Evolutionary conservation across 2,888 invertebrate species (phyloP), one percentile per base, ranked within the genome.

Genomic region (Lepeophtheirus nordmannii): DNA sequence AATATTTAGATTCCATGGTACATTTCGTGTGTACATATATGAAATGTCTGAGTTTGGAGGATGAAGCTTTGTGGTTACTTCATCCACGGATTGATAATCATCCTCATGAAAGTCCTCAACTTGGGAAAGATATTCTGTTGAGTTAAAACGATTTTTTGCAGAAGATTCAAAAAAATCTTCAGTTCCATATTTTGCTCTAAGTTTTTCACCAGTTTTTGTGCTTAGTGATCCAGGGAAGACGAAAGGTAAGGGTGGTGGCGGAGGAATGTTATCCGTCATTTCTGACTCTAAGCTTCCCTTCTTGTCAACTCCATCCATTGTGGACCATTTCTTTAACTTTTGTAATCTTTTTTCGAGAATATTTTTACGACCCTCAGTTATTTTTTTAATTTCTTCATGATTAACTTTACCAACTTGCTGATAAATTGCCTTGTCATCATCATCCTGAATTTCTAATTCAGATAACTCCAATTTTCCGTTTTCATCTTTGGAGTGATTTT

Each of bases 1-100:
- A 64, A 93, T 85, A 69, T 87, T 82, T 70, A 96, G 78, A 68
- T 85, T 84, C 94, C 94, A 96, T 3, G 87, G 85, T 53, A 92
- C 89, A 8, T 46, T 46, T 67, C 89, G 82, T 72, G 87, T 85
- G 79, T 94, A 94, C 5, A 90, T 89, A 60, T 92, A 81, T 74
- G 84, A 87, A 1, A 87, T 82, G 0, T 82, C 82, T 8, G 84
- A 82, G 0, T 84, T 82, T 73, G 83, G 83, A 0, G 81, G 80
- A 70, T 82, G 79, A 0, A 84, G 76, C 67, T 80, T 74, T 0
- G 80, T 79, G 68, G 76, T 75, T 59, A 77, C 70, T 38, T 68
- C 69, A 71, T 74, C 70, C 72, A 73, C 64, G 12, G 71, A 68
- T 60, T 69, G 68, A 53, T 68, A 63, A 58, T 70, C 70, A 67